Conservation (phyloP, 1,140 invertebrate genomes). For the Drosophila equinoxialis region DNA sequence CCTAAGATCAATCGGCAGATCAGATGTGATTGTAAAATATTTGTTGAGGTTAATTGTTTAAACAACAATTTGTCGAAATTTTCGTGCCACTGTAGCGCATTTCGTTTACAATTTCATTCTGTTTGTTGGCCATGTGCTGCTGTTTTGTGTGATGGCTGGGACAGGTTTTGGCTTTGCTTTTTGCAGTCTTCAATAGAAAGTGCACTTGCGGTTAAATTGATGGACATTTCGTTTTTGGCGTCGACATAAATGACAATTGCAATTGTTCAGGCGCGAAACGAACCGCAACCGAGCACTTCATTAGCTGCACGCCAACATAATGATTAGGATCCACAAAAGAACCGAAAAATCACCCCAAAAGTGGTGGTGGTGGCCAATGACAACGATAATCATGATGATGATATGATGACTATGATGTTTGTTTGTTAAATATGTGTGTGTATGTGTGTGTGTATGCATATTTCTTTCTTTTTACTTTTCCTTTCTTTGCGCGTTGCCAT, state of each 20-base stretch:
- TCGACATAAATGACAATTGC: constrained; percentile 66
- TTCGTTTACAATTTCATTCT: not conserved
- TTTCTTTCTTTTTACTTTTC: constrained; percentile 16
- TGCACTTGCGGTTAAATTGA: constrained; percentile 70
- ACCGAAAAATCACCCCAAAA: not conserved
- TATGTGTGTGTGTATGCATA: constrained; percentile 13
- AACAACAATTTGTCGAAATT: no score
- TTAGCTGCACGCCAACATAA: constrained; percentile 35
- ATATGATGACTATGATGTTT: not conserved
- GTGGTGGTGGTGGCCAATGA: not conserved
- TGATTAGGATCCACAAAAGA: not conserved
- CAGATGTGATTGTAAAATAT: no score
- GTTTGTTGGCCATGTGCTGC: not conserved
- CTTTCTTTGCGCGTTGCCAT: constrained; percentile 24
- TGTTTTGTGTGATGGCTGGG: not conserved
- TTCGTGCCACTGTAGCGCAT: not conserved
- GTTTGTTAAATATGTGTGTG: not conserved
- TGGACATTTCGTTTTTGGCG: constrained; percentile 65
- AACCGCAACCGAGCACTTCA: constrained; percentile 63
- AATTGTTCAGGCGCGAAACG: constrained; percentile 71
- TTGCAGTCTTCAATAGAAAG: not conserved
- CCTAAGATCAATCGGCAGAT: no score
- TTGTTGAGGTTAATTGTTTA: no score
- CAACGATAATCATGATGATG: constrained; percentile 19
- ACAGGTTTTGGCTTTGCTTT: not conserved